A percentile compares a stretch with the other conserved stretches of the same genome.
Evolutionary conservation across 2,888 invertebrate genomes (phyloP).

Genomic region (Pomacea canaliculata): DNA sequence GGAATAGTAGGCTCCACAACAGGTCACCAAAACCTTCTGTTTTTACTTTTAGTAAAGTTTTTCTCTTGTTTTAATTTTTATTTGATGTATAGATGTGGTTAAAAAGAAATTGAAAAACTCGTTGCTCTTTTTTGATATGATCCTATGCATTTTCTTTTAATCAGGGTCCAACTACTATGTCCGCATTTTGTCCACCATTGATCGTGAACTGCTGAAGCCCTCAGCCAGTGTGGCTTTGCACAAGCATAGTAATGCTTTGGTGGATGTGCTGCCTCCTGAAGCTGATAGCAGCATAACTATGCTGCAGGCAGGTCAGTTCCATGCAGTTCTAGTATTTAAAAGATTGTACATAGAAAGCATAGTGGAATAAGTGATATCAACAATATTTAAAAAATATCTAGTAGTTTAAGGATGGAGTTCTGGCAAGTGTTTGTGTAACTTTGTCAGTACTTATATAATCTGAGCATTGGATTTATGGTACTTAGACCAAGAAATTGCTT

Average conservation of each 20-base stretch:
- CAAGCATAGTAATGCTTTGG: slow-evolving; percentile 99
- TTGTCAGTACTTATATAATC: slow-evolving; percentile 1
- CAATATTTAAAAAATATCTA: not conserved
- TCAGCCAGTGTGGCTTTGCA: slow-evolving; percentile 98
- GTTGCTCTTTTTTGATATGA: not conserved
- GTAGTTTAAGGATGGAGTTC: not conserved
- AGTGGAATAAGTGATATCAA: no score
- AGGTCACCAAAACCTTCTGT: slow-evolving; percentile 63
- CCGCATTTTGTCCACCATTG: slow-evolving; percentile 96
- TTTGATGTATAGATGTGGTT: not conserved
- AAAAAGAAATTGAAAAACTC: not conserved
- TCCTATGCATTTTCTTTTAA: no score
- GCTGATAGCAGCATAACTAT: slow-evolving; percentile 99
- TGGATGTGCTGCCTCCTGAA: slow-evolving; percentile 98
- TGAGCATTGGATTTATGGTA: no score
- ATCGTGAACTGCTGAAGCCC: slow-evolving; percentile 95
- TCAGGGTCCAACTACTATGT: slow-evolving; percentile 98
- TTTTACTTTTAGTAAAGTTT: no score
- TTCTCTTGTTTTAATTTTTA: not conserved
- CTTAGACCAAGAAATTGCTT: no score
- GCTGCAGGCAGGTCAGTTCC: slow-evolving; percentile 84
- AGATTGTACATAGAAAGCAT: no score
- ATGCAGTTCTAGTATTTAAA: no score
- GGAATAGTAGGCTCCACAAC: slow-evolving; percentile 99
- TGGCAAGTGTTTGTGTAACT: not conserved